These are phyloP conservation scores for Synanceia verrucosa DNA, from an alignment of 2,797 vertebrate species.

Conservation along the genomic window DNA sequence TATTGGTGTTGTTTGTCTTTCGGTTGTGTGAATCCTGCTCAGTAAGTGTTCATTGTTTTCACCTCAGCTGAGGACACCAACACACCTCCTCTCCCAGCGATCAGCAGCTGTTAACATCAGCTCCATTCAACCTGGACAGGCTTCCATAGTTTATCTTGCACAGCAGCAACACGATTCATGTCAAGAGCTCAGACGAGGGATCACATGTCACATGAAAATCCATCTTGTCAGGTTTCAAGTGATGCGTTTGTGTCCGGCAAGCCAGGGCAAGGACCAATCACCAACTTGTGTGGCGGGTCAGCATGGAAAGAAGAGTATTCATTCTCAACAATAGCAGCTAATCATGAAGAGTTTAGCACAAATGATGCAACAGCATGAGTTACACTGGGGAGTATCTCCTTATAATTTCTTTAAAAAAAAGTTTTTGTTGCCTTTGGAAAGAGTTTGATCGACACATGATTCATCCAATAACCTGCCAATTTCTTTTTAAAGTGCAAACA, in stretches of 20 bases:
- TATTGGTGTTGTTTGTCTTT: neutral
- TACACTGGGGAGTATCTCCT: neutral
- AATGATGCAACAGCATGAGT: neutral
- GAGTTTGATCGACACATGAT: neutral
- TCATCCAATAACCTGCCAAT: neutral
- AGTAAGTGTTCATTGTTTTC: neutral
- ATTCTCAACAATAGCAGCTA: neutral
- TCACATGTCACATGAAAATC: neutral
- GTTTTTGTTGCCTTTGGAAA: neutral
- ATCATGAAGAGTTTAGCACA: neutral
- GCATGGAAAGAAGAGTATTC: neutral
- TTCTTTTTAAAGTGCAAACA: too few relatives aligned
- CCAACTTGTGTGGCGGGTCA: neutral
- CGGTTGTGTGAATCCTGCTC: neutral
- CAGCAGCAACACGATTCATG: too few relatives aligned
- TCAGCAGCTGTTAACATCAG: neutral
- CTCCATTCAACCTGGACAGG: too few relatives aligned
- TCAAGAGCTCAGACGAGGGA: neutral
- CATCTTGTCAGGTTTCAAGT: neutral
- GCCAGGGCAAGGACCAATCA: neutral
- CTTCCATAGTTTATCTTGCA: neutral
- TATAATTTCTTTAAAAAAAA: too few relatives aligned
- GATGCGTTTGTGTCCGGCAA: neutral
- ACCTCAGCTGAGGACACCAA: neutral
- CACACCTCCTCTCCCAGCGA: neutral